These are phyloP conservation scores for Bombus huntii DNA, from an alignment of 1,140 invertebrate species.

Conservation along the genomic window DNA sequence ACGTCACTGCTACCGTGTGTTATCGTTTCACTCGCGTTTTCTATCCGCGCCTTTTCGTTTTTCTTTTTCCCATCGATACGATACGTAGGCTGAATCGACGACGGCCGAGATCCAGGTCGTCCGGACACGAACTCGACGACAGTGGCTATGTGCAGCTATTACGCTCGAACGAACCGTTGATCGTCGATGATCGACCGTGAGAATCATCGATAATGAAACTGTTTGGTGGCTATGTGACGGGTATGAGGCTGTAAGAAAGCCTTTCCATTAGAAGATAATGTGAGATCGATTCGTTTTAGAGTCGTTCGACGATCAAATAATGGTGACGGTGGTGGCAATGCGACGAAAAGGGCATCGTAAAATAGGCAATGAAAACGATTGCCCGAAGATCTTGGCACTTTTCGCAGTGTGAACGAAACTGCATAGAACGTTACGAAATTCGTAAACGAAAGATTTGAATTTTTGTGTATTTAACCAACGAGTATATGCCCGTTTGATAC, in stretches of 20 bases:
- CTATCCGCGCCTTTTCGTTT: background rate
- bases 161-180: background rate
- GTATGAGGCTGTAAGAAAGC: background rate
- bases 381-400: too few relatives aligned
- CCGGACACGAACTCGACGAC: background rate
- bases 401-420: too few relatives aligned
- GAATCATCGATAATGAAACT: background rate
- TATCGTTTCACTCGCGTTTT: background rate
- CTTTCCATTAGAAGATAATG: background rate
- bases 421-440: too few relatives aligned
- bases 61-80: background rate
- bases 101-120: background rate
- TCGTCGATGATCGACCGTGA: background rate
- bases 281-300: background rate
- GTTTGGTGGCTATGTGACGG: background rate
- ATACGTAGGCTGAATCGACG: background rate
- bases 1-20: background rate
- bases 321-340: too few relatives aligned
- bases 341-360: too few relatives aligned
- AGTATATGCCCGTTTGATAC: too few relatives aligned
- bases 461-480: too few relatives aligned
- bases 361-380: too few relatives aligned
- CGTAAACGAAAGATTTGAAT: too few relatives aligned
- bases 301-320: too few relatives aligned
- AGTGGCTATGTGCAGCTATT: background rate